phyloP scores from a whole-genome alignment of 2,797 vertebrate species.

The Muscicapa comitata region DNA sequence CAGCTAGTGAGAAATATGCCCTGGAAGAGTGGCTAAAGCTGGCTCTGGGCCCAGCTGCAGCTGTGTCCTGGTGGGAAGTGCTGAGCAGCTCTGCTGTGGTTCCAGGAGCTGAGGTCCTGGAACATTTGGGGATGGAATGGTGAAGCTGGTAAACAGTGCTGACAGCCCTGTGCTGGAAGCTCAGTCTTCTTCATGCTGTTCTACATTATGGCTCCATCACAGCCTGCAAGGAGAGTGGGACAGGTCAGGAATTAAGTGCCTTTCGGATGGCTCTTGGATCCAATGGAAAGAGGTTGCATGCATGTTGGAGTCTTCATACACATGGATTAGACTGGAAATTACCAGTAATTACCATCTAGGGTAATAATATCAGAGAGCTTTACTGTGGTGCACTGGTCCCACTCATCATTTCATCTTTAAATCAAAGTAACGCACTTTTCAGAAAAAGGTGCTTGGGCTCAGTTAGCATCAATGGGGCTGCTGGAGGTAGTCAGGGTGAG shows the following conservation, averaged over 20 bases:
- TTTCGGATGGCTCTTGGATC: neutral
- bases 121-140: neutral
- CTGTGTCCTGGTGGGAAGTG: neutral
- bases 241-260: neutral
- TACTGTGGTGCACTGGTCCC: neutral
- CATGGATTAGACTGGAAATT: neutral
- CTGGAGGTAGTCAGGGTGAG: neutral
- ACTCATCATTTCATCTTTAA: neutral
- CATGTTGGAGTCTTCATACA: neutral
- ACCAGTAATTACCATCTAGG: neutral
- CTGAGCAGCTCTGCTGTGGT: neutral
- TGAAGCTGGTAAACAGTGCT: neutral
- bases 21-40: neutral
- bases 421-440: neutral
- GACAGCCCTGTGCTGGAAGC: neutral
- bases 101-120: neutral
- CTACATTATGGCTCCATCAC: neutral
- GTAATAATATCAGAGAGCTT: neutral
- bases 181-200: neutral
- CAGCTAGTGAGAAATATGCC: neutral
- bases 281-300: neutral
- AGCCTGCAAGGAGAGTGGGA: neutral
- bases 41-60: neutral
- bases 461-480: neutral
- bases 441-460: neutral